Evolutionary conservation across 2,888 invertebrate genomes (phyloP).

Genomic region (Cerastis leucographa): DNA sequence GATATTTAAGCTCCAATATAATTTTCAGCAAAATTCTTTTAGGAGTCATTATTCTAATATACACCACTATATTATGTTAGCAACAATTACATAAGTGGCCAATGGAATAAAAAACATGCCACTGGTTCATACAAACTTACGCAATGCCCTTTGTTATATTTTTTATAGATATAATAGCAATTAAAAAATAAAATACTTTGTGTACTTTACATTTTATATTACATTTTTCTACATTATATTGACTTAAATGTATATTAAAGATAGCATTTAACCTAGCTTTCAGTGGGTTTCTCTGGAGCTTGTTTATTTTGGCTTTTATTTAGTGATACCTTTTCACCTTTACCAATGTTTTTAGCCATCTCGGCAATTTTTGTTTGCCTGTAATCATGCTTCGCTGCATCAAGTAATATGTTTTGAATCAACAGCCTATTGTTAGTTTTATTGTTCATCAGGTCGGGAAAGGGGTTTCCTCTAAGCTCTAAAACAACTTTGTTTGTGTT

Average conservation of each 20-base stretch:
- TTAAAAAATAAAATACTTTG: slow-evolving; percentile 4
- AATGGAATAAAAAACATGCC: no score
- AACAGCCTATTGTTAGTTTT: slow-evolving; percentile 92
- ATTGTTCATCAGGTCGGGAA: slow-evolving; percentile 92
- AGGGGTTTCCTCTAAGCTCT: slow-evolving; percentile 96
- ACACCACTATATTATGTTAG: no score
- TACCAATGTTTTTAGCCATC: slow-evolving; percentile 83
- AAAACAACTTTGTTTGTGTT: slow-evolving; percentile 91
- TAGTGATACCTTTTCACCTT: slow-evolving; percentile 58
- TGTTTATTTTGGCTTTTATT: slow-evolving; percentile 44
- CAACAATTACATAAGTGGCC: no score
- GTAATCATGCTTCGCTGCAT: slow-evolving; percentile 95
- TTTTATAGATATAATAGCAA: no score
- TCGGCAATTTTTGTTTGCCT: slow-evolving; percentile 92
- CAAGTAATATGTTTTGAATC: slow-evolving; percentile 95
- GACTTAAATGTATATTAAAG: slow-evolving; percentile 5
- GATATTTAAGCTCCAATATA: no score
- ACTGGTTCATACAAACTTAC: no score
- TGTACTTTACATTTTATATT: slow-evolving; percentile 13
- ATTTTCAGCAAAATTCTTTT: no score
- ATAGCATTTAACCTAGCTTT: slow-evolving; percentile 32
- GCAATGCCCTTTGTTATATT: no score
- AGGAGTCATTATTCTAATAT: no score
- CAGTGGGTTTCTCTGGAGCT: slow-evolving; percentile 22
- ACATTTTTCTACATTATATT: slow-evolving; percentile 25